phyloP scores from a whole-genome alignment of 1,140 invertebrate species.

The Delia radicum region DNA sequence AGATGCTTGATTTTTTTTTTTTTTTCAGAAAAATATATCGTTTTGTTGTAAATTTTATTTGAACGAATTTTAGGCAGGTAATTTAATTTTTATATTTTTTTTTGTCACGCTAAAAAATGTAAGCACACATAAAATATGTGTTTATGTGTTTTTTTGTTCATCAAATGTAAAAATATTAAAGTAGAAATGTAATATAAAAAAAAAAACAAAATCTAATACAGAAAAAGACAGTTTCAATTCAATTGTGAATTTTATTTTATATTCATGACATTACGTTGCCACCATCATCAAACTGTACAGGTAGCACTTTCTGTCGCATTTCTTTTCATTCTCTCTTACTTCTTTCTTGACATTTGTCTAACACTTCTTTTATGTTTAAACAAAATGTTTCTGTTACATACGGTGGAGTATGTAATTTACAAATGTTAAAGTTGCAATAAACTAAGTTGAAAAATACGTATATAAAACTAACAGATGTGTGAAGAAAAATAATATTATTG shows the following conservation, averaged over 20 bases:
- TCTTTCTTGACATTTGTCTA: neutral
- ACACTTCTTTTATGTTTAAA: neutral
- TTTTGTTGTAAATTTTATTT: neutral
- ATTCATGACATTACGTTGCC: constrained; percentile 6
- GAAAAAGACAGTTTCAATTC: constrained; percentile 12
- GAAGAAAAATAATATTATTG: neutral
- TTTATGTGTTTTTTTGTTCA: no score
- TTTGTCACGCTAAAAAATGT: neutral
- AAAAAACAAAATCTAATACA: neutral
- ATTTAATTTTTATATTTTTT: neutral
- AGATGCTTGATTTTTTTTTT: neutral
- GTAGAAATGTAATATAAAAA: neutral
- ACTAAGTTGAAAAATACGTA: neutral
- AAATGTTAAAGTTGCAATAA: constrained; percentile 15
- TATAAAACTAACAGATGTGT: neutral
- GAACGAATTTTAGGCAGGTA: neutral
- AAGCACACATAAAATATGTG: neutral
- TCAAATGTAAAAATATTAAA: no score
- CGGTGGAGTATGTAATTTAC: neutral
- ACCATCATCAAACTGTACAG: neutral
- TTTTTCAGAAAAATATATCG: neutral
- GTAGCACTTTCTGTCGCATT: neutral
- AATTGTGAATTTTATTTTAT: constrained; percentile 16
- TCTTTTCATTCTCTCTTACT: neutral
- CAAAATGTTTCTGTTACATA: neutral